These are phyloP conservation scores for Priocnemis perturbator DNA, from an alignment of 2,888 invertebrate species.

Conservation along the genomic window DNA sequence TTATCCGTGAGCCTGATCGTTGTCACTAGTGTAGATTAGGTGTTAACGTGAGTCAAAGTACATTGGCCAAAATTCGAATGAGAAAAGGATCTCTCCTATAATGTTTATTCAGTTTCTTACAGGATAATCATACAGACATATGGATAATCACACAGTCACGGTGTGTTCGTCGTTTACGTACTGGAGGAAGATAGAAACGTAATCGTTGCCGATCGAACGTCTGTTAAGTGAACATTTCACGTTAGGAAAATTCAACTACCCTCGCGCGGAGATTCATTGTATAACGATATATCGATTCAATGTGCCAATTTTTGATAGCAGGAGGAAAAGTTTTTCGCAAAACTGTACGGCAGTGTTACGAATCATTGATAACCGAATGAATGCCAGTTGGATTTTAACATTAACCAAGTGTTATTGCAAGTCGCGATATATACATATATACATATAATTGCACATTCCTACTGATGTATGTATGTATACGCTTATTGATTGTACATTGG, in stretches of 20 bases:
- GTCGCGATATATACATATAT: conserved; percentile 20
- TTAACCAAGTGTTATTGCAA: conserved; percentile 32
- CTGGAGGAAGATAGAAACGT: conserved; percentile 5
- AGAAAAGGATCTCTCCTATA: conserved; percentile 3
- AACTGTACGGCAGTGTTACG: conserved; percentile 43
- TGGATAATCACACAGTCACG: too few relatives aligned
- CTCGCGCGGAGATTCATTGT: background rate
- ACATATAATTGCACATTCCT: conserved; percentile 22
- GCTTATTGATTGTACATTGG: conserved; percentile 27
- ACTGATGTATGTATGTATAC: conserved; percentile 37
- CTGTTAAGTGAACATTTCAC: background rate
- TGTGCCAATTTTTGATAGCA: conserved; percentile 38
- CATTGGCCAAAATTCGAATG: too few relatives aligned
- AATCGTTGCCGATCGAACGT: background rate
- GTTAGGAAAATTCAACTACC: background rate
- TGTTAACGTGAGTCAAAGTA: too few relatives aligned
- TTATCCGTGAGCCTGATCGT: too few relatives aligned
- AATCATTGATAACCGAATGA: conserved; percentile 35
- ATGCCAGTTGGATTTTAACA: conserved; percentile 29
- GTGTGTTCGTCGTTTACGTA: conserved; percentile 1
- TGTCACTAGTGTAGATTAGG: too few relatives aligned
- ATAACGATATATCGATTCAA: conserved; percentile 15
- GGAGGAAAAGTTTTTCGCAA: conserved; percentile 64
- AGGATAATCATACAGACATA: conserved; percentile 16
- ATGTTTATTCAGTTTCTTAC: conserved; percentile 27